Percentiles rank a stretch among this genome's conserved stretches.
phyloP scores from a whole-genome alignment of 2,113 vertebrate genomes.

The Brachyhypopomus occidentalis region DNA sequence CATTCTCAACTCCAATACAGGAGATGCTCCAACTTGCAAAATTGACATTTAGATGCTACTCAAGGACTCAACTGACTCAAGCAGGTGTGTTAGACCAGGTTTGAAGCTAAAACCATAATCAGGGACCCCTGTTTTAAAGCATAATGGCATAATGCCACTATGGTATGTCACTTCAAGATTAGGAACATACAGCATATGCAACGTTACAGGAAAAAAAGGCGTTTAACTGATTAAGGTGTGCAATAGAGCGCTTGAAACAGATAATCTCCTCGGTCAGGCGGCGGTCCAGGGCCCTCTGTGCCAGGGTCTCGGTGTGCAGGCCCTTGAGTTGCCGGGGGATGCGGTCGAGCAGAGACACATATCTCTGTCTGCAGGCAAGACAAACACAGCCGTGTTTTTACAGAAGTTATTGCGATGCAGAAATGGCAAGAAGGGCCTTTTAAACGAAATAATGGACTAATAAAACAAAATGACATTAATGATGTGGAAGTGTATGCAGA shows the following conservation, averaged over 20 bases:
- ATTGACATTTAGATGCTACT: too few relatives aligned
- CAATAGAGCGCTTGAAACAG: constrained; percentile 78
- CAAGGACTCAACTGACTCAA: too few relatives aligned
- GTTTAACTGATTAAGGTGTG: constrained; percentile 75
- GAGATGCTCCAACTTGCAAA: background rate
- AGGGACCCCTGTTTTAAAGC: too few relatives aligned
- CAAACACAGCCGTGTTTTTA: background rate
- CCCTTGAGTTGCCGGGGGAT: constrained; percentile 78
- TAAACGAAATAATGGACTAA: too few relatives aligned
- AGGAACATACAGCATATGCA: background rate
- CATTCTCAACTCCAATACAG: background rate
- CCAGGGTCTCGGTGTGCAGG: constrained; percentile 81
- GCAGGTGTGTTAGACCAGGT: too few relatives aligned
- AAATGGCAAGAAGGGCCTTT: too few relatives aligned
- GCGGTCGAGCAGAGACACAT: constrained; percentile 79
- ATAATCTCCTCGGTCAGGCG: constrained; percentile 80
- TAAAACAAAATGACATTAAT: too few relatives aligned
- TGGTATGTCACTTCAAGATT: background rate
- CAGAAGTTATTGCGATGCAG: too few relatives aligned
- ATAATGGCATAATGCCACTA: too few relatives aligned
- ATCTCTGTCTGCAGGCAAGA: constrained; percentile 75
- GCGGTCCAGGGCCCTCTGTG: constrained; percentile 77
- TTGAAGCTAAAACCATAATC: too few relatives aligned
- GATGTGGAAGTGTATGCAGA: too few relatives aligned
- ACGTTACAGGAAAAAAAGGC: background rate